These are phyloP conservation scores for Drosophila stalkeri DNA, from an alignment of 2,888 invertebrate species.

Conservation along the genomic window DNA sequence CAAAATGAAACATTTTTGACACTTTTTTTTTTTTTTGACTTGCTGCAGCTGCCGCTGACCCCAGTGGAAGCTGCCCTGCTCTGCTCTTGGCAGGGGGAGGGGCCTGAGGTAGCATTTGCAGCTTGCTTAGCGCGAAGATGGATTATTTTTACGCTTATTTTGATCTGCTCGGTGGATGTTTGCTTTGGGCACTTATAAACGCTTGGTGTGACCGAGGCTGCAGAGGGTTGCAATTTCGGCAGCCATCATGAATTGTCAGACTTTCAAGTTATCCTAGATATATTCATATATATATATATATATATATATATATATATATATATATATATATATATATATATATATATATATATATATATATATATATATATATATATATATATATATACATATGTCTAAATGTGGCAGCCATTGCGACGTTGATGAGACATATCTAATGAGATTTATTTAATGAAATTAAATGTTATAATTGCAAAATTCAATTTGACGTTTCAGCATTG, in stretches of 20 bases:
- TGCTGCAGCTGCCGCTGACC: constrained; percentile 62
- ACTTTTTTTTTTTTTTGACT: constrained; percentile 57
- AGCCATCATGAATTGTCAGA: constrained; percentile 61
- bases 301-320: neutral
- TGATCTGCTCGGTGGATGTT: constrained; percentile 84
- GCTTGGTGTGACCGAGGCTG: constrained; percentile 80
- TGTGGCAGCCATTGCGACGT: constrained; percentile 35
- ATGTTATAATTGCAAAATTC: constrained; percentile 18
- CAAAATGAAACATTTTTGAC: constrained; percentile 81
- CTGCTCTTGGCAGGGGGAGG: constrained; percentile 5
- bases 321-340: no score
- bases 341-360: no score
- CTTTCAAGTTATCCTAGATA: constrained; percentile 26
- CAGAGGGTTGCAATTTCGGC: constrained; percentile 52
- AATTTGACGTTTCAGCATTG: neutral
- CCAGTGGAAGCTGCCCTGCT: constrained; percentile 27
- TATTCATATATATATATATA: neutral
- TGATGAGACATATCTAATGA: constrained; percentile 38
- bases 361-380: neutral
- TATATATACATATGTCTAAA: neutral
- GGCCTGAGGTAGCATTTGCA: constrained; percentile 36
- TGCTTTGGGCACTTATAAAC: constrained; percentile 82
- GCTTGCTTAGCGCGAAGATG: constrained; percentile 78
- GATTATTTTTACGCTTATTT: constrained; percentile 81
- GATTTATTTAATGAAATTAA: constrained; percentile 36